Percentiles rank a stretch among this genome's conserved stretches.
These are phyloP conservation scores for Macrotus californicus DNA, from an alignment of 2,113 vertebrate genomes.

Conservation along the genomic window DNA sequence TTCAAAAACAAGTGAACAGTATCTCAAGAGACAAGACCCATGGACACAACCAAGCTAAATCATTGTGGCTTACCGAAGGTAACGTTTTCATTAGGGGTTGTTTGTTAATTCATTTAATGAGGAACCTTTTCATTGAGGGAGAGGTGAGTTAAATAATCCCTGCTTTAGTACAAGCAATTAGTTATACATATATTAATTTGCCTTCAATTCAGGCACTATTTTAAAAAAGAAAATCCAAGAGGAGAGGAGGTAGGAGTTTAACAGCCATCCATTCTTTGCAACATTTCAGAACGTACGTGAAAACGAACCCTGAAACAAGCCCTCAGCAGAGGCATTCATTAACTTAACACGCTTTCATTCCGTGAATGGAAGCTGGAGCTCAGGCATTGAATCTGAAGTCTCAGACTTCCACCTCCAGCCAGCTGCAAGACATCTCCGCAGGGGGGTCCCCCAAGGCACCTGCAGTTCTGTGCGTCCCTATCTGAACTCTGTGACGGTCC, in stretches of 20 bases:
- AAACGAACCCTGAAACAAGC: conserved; percentile 13
- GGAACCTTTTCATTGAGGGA: not conserved
- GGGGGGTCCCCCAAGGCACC: not conserved
- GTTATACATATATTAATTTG: conserved; percentile 19
- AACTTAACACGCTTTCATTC: not conserved
- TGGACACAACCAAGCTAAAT: not conserved
- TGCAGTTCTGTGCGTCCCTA: rapidly evolving
- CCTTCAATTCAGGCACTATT: not conserved
- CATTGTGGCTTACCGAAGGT: not conserved
- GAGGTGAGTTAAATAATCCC: conserved; percentile 15
- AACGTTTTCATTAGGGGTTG: not conserved
- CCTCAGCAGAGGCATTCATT: not conserved
- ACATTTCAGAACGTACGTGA: conserved; percentile 22
- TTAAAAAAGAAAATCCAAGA: not conserved
- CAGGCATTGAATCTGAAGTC: not conserved
- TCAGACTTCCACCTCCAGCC: not conserved
- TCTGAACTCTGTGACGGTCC: not conserved
- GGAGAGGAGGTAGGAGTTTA: not conserved
- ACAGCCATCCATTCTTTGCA: not conserved
- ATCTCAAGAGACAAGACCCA: not conserved
- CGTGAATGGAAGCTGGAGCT: not conserved
- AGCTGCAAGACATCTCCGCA: not conserved
- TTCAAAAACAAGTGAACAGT: not conserved
- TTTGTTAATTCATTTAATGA: conserved; percentile 34
- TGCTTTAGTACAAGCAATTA: conserved; percentile 21